phyloP scores from a whole-genome alignment of 2,113 vertebrate species.

The Columba janthina region DNA sequence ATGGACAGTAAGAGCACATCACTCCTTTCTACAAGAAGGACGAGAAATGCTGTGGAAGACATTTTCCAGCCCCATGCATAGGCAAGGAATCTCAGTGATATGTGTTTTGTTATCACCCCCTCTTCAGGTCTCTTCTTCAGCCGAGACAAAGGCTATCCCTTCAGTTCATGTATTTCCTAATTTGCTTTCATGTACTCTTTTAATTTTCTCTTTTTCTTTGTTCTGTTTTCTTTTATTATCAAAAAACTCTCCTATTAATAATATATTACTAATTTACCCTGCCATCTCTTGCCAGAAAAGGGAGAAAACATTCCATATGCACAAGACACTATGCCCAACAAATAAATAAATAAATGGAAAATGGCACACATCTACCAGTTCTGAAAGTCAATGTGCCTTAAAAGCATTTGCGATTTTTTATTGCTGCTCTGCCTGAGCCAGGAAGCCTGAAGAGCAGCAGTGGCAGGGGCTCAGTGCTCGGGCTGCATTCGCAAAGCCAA shows the following conservation, averaged over 20 bases:
- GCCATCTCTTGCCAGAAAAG: neutral
- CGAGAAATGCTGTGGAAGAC: neutral
- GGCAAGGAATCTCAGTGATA: neutral
- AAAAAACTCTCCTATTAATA: slow-evolving; percentile 12
- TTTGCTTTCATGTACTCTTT: neutral
- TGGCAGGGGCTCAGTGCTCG: neutral
- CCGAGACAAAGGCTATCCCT: neutral
- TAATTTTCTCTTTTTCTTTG: neutral
- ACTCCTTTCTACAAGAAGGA: neutral
- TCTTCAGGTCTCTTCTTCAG: neutral
- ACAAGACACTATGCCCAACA: neutral
- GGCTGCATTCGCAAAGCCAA: neutral
- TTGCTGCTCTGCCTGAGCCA: neutral
- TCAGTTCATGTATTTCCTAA: slow-evolving; percentile 8
- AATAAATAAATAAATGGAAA: slow-evolving; percentile 24
- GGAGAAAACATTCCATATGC: neutral
- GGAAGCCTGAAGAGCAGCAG: neutral
- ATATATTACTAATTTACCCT: slow-evolving; percentile 49
- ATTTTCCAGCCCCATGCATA: neutral
- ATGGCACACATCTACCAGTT: neutral
- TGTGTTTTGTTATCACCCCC: neutral
- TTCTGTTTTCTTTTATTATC: neutral
- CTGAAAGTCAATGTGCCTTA: neutral
- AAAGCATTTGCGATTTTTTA: neutral
- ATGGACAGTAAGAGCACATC: neutral